phyloP scores from a whole-genome alignment of 2,113 vertebrate species.

The Pomatostomus ruficeps region DNA sequence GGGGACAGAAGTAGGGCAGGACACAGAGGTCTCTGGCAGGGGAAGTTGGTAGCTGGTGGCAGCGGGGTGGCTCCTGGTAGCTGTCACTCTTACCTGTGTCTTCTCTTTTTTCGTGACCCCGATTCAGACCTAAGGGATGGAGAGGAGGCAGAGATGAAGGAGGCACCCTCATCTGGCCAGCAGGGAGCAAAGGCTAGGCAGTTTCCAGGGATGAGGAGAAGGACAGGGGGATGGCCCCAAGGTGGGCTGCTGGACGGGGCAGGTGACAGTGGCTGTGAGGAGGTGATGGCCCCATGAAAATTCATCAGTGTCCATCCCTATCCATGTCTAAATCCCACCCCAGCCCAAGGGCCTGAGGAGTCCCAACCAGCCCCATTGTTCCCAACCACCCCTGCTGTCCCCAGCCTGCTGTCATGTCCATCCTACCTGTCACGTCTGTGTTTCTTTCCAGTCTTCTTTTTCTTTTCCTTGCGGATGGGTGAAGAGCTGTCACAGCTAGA shows the following conservation, averaged over 20 bases:
- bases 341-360: not conserved
- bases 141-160: slow-evolving; percentile 2
- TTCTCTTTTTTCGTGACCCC: slow-evolving; percentile 88
- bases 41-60: not conserved
- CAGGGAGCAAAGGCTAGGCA: accelerated
- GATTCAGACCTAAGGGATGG: slow-evolving; percentile 83
- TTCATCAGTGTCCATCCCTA: not conserved
- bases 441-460: slow-evolving; percentile 89
- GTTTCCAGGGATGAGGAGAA: not conserved
- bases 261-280: not conserved
- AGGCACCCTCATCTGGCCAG: not conserved
- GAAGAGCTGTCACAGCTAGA: slow-evolving; percentile 88
- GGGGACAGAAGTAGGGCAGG: not conserved
- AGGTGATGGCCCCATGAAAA: not conserved
- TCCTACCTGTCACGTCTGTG: slow-evolving; percentile 90
- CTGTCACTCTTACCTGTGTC: slow-evolving; percentile 83
- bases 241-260: too few relatives aligned
- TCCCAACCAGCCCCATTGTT: not conserved
- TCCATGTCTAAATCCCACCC: not conserved
- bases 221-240: accelerated
- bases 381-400: not conserved
- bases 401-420: accelerated
- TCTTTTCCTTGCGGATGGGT: slow-evolving; percentile 89
- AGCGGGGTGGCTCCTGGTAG: not conserved
- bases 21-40: accelerated